Percentiles rank a stretch among this genome's conserved stretches.
phyloP scores from a whole-genome alignment of 2,797 vertebrate species.

The Potorous gilbertii region DNA sequence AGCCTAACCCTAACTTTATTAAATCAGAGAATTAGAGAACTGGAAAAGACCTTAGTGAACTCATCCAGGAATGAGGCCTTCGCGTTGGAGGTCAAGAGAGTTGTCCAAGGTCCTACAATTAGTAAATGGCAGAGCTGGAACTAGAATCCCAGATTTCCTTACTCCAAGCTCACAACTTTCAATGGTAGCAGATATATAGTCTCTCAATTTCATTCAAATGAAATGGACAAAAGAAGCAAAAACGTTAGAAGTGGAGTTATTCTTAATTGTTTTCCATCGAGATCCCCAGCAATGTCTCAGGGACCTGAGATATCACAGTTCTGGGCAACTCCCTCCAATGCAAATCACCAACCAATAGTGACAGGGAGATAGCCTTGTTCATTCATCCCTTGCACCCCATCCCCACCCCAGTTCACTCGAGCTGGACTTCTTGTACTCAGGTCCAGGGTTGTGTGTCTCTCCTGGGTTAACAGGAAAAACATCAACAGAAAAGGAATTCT shows the following conservation, averaged over 20 bases:
- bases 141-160: neutral
- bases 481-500: neutral
- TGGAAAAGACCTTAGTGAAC: neutral
- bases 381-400: neutral
- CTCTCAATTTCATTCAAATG: neutral
- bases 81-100: neutral
- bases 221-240: neutral
- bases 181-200: neutral
- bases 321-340: neutral
- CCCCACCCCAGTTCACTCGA: neutral
- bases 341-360: neutral
- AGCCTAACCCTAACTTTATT: slow-evolving; percentile 33
- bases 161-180: neutral
- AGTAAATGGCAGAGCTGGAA: neutral
- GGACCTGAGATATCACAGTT: neutral
- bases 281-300: neutral
- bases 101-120: neutral
- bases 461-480: neutral
- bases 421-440: neutral
- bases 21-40: slow-evolving; percentile 32
- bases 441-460: neutral
- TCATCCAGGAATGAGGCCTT: neutral
- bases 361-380: neutral
- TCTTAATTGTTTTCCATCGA: neutral
- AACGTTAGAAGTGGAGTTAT: neutral